phyloP scores from a whole-genome alignment of 2,797 vertebrate species.

The Chromis chromis region DNA sequence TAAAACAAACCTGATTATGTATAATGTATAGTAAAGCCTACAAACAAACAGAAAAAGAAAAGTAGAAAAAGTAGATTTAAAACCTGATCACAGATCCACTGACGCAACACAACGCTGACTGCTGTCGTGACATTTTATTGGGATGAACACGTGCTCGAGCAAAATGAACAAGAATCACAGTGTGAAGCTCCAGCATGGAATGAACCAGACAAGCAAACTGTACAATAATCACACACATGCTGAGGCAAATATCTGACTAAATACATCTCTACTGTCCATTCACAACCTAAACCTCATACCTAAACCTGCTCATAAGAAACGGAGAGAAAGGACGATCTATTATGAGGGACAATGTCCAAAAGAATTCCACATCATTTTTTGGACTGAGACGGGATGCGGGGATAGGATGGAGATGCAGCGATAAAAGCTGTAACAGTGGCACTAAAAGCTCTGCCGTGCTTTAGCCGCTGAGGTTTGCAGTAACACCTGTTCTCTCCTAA shows the following conservation, averaged over 20 bases:
- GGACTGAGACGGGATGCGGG: constrained; percentile 4
- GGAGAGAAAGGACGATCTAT: background rate
- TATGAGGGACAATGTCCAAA: background rate
- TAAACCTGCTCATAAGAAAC: constrained; percentile 8
- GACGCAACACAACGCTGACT: constrained; percentile 38
- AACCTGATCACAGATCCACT: background rate
- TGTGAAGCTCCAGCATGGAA: constrained; percentile 25
- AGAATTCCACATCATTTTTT: background rate
- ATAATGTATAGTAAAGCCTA: background rate
- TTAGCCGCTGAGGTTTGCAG: constrained; percentile 36
- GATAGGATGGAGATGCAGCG: constrained; percentile 18
- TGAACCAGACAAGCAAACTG: constrained; percentile 27
- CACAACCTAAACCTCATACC: fast-evolving
- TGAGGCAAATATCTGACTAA: constrained; percentile 1
- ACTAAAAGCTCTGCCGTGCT: constrained; percentile 32
- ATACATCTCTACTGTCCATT: constrained; percentile 17
- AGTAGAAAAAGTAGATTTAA: background rate
- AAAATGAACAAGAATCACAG: constrained; percentile 38
- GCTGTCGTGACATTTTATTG: constrained; percentile 66
- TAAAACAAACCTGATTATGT: too few relatives aligned
- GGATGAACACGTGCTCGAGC: constrained; percentile 58
- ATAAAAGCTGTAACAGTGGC: constrained; percentile 5
- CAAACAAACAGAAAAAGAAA: background rate
- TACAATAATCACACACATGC: constrained; percentile 35
- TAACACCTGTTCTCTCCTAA: constrained; percentile 29